These are phyloP conservation scores for Ia io DNA, from an alignment of 2,113 vertebrate genomes.

Conservation along the genomic window DNA sequence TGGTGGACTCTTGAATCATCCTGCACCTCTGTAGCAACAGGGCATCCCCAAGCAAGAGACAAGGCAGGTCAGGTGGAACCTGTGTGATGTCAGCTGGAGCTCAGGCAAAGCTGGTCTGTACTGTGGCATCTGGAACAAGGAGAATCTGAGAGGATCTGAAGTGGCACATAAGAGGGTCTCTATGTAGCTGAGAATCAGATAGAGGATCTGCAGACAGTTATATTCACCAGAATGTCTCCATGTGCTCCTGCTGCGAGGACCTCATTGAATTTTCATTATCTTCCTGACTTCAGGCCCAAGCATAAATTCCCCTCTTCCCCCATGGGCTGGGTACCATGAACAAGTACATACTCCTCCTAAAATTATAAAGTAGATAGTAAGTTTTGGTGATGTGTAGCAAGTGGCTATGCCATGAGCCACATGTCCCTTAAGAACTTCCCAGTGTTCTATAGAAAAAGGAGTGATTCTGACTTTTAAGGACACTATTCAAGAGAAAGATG, in stretches of 20 bases:
- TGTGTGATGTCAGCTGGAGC: not conserved
- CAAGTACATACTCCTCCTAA: not conserved
- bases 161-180: not conserved
- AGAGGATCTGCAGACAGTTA: not conserved
- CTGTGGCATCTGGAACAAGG: not conserved
- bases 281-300: not conserved
- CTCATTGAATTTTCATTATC: not conserved
- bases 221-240: not conserved
- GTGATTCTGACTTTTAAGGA: constrained; percentile 49
- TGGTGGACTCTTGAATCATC: not conserved
- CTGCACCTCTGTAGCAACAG: not conserved
- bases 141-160: not conserved
- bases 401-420: not conserved
- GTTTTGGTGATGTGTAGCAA: constrained; percentile 4
- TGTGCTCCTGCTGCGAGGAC: not conserved
- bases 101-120: not conserved
- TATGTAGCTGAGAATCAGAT: not conserved
- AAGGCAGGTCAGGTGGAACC: not conserved
- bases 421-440: not conserved
- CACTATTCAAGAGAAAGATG: constrained; percentile 26
- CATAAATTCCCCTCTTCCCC: not conserved
- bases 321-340: not conserved
- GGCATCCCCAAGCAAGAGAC: not conserved
- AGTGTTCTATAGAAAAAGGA: not conserved
- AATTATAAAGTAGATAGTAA: not conserved